Percentiles rank a stretch among this genome's conserved stretches.
These are phyloP conservation scores for Hucho hucho DNA, from an alignment of 2,113 vertebrate genomes.

Conservation along the genomic window DNA sequence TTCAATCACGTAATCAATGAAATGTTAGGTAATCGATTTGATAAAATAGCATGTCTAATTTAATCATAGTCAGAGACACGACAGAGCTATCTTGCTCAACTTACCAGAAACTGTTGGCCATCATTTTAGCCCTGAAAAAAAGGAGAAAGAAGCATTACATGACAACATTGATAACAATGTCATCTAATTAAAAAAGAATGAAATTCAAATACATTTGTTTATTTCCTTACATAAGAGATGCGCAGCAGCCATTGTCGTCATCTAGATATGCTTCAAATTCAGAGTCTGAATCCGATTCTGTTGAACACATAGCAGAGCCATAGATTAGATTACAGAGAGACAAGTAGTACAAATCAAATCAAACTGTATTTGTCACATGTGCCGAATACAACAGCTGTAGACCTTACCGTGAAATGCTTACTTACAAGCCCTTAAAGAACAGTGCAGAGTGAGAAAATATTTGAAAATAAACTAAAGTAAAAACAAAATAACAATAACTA, in stretches of 20 bases:
- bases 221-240: constrained; percentile 69
- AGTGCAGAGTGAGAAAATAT: too few relatives aligned
- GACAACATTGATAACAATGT: not conserved
- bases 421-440: too few relatives aligned
- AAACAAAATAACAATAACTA: too few relatives aligned
- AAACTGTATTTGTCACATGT: not conserved
- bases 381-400: too few relatives aligned
- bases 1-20: too few relatives aligned
- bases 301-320: not conserved
- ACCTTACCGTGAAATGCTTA: too few relatives aligned
- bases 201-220: not conserved
- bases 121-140: constrained; percentile 71
- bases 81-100: constrained; percentile 14
- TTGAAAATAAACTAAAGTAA: too few relatives aligned
- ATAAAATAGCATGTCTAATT: not conserved
- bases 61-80: too few relatives aligned
- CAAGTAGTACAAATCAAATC: not conserved
- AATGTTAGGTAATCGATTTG: too few relatives aligned
- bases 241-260: constrained; percentile 75
- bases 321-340: not conserved
- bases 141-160: constrained; percentile 6
- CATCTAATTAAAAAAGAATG: not conserved
- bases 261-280: constrained; percentile 73
- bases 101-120: constrained; percentile 80
- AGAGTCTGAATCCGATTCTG: constrained; percentile 74